Percentiles rank a stretch among this genome's conserved stretches.
phyloP scores from a whole-genome alignment of 2,797 vertebrate species.

The Spondyliosoma cantharus region DNA sequence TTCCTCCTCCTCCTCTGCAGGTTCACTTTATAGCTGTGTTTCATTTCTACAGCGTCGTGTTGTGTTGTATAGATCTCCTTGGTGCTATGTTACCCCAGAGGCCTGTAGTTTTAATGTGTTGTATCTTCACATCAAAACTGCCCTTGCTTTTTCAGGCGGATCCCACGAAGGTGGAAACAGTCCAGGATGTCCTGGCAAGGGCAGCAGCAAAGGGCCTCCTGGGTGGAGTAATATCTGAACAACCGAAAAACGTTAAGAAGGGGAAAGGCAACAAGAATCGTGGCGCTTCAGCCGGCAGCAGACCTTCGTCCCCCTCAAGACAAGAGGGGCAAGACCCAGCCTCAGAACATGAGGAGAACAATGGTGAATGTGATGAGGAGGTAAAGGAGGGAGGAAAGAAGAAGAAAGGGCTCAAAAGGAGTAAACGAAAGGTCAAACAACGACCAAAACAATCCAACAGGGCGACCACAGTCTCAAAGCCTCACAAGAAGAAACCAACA shows the following conservation, averaged over 20 bases:
- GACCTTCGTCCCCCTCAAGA: conserved; percentile 29
- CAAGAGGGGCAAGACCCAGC: conserved; percentile 42
- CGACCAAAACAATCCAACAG: conserved; percentile 25
- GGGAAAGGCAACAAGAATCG: conserved; percentile 72
- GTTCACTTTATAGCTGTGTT: conserved; percentile 32
- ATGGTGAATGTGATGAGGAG: conserved; percentile 29
- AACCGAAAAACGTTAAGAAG: conserved; percentile 78
- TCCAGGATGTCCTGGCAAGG: conserved; percentile 88
- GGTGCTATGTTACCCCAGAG: conserved; percentile 38
- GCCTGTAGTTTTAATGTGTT: conserved; percentile 52
- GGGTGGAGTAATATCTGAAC: conserved; percentile 77
- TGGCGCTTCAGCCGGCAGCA: conserved; percentile 31
- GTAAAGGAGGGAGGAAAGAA: conserved; percentile 42
- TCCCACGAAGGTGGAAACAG: conserved; percentile 82
- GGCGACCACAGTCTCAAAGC: conserved; percentile 5
- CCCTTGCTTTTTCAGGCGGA: conserved; percentile 78
- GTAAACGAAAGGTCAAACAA: conserved; percentile 52
- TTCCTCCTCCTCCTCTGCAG: conserved; percentile 24
- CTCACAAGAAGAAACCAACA: conserved; percentile 57
- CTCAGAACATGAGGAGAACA: conserved; percentile 37
- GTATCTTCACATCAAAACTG: conserved; percentile 45
- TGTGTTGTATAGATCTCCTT: conserved; percentile 37
- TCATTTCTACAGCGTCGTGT: conserved; percentile 3
- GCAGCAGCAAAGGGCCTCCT: conserved; percentile 89
- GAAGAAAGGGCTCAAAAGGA: conserved; percentile 37